Evolutionary conservation across 2,888 invertebrate genomes (phyloP).

Genomic region (Rotaria macrura): DNA sequence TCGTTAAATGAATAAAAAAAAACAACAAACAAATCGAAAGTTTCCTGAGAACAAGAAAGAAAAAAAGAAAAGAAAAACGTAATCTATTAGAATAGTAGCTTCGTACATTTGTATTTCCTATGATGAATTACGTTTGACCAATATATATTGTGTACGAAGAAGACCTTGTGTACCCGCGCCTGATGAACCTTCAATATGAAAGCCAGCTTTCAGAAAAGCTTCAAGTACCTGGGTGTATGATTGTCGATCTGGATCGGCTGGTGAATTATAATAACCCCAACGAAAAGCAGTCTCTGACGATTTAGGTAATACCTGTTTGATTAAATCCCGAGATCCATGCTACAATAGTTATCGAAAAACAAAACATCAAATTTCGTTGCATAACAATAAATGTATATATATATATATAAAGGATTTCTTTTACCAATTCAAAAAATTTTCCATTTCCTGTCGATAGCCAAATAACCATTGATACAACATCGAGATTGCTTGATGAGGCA

Average conservation of each 20-base stretch:
- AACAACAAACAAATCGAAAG: background rate
- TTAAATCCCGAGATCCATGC: background rate
- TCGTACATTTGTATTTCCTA: background rate
- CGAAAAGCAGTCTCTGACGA: background rate
- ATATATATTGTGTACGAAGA: slow-evolving; percentile 8
- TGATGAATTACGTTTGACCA: background rate
- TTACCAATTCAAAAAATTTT: slow-evolving; percentile 15
- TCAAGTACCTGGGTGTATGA: slow-evolving; percentile 15
- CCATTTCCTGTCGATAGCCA: slow-evolving; percentile 21
- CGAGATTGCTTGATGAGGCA: background rate
- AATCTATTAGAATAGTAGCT: background rate
- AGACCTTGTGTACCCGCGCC: slow-evolving; percentile 5
- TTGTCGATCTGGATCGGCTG: slow-evolving; percentile 13
- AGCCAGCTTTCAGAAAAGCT: background rate
- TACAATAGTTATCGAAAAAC: background rate
- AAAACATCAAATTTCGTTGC: background rate
- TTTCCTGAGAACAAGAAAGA: background rate
- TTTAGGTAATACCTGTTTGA: slow-evolving; percentile 18
- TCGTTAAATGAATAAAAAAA: background rate
- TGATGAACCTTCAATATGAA: background rate
- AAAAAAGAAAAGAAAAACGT: no score
- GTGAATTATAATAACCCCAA: slow-evolving; percentile 6
- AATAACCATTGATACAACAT: slow-evolving; percentile 1
- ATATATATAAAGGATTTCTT: background rate
- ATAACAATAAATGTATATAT: no score